A percentile compares a stretch with the other conserved stretches of the same genome.
These are phyloP conservation scores for Megalonaias nervosa DNA, from an alignment of 1,140 invertebrate genomes.

Conservation along the genomic window DNA sequence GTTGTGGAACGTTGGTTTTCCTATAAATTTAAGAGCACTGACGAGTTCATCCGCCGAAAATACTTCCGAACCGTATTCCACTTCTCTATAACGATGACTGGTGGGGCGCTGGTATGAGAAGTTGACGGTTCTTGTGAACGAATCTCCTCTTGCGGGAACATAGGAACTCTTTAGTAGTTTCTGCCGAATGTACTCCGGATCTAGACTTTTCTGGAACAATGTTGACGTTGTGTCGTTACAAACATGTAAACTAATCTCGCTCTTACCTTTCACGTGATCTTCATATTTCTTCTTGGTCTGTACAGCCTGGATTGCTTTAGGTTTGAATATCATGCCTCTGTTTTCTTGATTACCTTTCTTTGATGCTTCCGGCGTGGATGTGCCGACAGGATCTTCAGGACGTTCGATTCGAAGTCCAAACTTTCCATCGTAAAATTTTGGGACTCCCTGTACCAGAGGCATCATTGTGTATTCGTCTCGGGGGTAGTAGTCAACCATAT, in stretches of 20 bases:
- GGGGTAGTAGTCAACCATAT: conserved; percentile 21
- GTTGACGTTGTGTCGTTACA: conserved; percentile 30
- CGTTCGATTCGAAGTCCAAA: conserved; percentile 25
- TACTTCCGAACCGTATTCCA: conserved; percentile 25
- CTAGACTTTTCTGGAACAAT: conserved; percentile 27
- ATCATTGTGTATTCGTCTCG: conserved; percentile 36
- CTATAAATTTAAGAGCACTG: conserved; percentile 34
- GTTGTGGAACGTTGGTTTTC: conserved; percentile 15
- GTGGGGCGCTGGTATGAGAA: neutral
- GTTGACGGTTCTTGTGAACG: neutral
- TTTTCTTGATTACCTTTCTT: neutral
- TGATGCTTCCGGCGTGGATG: too few relatives aligned
- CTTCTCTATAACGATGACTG: neutral
- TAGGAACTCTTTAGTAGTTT: conserved; percentile 1
- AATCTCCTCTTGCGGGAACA: conserved; percentile 7
- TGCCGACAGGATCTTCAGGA: neutral
- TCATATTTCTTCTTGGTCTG: conserved; percentile 35
- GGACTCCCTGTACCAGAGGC: conserved; percentile 11
- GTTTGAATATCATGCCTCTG: conserved; percentile 29
- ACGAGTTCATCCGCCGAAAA: conserved; percentile 26
- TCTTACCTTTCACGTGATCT: conserved; percentile 21
- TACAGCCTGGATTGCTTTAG: conserved; percentile 28
- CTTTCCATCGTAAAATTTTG: conserved; percentile 31
- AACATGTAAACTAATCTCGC: conserved; percentile 28
- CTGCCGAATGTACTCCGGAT: neutral